Percentiles rank a stretch among this genome's conserved stretches.
phyloP scores from a whole-genome alignment of 2,797 vertebrate genomes.

The Dendrocincla fuliginosa region DNA sequence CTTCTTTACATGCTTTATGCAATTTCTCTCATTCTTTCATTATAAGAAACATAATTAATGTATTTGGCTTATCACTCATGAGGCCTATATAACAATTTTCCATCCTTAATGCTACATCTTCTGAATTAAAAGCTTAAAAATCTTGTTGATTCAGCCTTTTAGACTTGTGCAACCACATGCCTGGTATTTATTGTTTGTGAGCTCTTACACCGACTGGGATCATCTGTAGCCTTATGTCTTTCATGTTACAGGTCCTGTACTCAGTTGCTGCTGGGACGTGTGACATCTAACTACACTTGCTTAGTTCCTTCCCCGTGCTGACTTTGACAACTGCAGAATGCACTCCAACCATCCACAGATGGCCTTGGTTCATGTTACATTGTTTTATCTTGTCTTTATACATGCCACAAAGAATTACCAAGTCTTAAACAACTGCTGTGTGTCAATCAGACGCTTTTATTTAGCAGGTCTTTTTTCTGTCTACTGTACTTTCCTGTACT shows the following conservation, averaged over 20 bases:
- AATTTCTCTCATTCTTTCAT: neutral
- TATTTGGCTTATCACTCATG: neutral
- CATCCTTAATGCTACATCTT: neutral
- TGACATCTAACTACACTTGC: neutral
- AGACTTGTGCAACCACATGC: neutral
- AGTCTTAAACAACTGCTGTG: slow-evolving; percentile 23
- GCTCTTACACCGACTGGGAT: neutral
- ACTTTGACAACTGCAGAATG: neutral
- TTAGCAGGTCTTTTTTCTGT: slow-evolving; percentile 25
- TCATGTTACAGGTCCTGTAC: no score
- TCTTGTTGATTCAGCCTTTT: neutral
- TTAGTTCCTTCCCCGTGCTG: neutral
- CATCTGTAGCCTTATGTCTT: neutral
- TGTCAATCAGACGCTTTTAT: slow-evolving; percentile 26
- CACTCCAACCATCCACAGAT: neutral
- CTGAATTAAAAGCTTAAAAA: neutral
- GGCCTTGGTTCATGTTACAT: slow-evolving; percentile 15
- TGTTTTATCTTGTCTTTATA: slow-evolving; percentile 48
- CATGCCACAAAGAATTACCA: neutral
- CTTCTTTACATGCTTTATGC: neutral
- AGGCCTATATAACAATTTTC: neutral
- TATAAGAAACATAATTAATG: neutral
- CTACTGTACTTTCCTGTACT: neutral
- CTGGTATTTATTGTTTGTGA: neutral
- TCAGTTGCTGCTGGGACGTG: neutral